Evolutionary conservation across 2,797 vertebrate genomes (phyloP), one percentile per base, ranked within the genome.

Genomic region (Decapterus maruadsi): DNA sequence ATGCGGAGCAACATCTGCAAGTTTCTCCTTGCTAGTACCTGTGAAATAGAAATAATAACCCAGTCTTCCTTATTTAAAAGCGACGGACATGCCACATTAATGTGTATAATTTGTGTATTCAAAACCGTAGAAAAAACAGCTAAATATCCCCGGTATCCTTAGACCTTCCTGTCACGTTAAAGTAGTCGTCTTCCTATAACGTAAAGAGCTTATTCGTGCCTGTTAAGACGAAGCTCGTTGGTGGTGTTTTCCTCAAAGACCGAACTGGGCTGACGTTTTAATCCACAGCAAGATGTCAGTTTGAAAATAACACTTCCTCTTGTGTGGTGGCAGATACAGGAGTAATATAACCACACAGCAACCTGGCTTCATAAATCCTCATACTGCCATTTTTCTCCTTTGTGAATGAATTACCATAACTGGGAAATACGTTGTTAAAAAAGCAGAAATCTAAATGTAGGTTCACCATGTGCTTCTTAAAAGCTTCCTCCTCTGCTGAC

Each of bases 401-500:
- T 34, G 31, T 26, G n/a, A 26, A 26, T 26, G 26, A 26, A 26
- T 26, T 26, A 26, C 26, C 26, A 26, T 26, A 26, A 26, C 26
- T 26, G 26, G 16, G 13, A 50, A 26, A 60, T 1, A 19, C 20
- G 11, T 1, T 34, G 31, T 19, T 68, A 3, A 26, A 26, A 58
- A 54, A 31, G 1, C 1, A 6, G 60, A 69, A 38, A 62, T 48
- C 14, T 56, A 7, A 64, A 66, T 55, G 50, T 42, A 66, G 14
- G 6, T 53, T 79, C 2, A 20, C 13, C 63, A 75, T 42, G 77
- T 48, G 63, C 45, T 42, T 36, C 4, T 1, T 53, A 1, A 8
- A 69, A 83, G 0, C 68, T 51, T 22, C 26, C 58, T 1, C 26
- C 43, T 29, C n/a, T 85, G 78, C 80, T 87, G 71, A 88, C 68